Evolutionary conservation across 1,140 invertebrate species (phyloP), one percentile per base, ranked within the genome.

Genomic region (Neodiprion lecontei): DNA sequence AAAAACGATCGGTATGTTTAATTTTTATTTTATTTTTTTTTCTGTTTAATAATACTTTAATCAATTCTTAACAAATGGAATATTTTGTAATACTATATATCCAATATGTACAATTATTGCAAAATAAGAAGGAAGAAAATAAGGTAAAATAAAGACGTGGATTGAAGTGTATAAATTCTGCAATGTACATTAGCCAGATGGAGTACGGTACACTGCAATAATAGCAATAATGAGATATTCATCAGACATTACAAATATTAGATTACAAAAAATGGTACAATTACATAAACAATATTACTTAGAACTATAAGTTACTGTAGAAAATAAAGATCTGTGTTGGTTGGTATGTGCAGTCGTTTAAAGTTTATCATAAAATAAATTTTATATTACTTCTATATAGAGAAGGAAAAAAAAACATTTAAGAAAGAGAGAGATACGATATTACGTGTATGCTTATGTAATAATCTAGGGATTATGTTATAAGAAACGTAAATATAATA

Each of bases 21-120:
- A 3, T 40, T 40, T 40, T 40, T 5, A 3, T 40, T 40, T 40
- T 40, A 3, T 21, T 65, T 21, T 65, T 14, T 12, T 50, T 67
- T 73, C 79, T 84, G 79, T 81, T 81, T 82, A 82, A 81, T 81
- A 85, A 86, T 85, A 82, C 81, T 87, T 87, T 87, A 85, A 85
- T 86, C 80, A 84, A 85, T 85, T 75, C 81, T 85, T 84, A 87
- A 85, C 85, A 86, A 86, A 85, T 85, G 83, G 83, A 86, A 86
- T 86, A 84, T 83, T 87, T 86, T 83, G 82, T 84, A 84, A 86
- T 84, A 83, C 83, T 84, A 81, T 84, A 81, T 79, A 4, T 65
- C 82, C 80, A 84, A 80, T 83, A 81, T 87, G 79, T 85, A 87
- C 80, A 83, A 82, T 83, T 81, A 85, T 81, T 84, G 80, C 79